Conservation (phyloP, 2,888 invertebrate genomes). For the Cerceris ruficornis region DNA sequence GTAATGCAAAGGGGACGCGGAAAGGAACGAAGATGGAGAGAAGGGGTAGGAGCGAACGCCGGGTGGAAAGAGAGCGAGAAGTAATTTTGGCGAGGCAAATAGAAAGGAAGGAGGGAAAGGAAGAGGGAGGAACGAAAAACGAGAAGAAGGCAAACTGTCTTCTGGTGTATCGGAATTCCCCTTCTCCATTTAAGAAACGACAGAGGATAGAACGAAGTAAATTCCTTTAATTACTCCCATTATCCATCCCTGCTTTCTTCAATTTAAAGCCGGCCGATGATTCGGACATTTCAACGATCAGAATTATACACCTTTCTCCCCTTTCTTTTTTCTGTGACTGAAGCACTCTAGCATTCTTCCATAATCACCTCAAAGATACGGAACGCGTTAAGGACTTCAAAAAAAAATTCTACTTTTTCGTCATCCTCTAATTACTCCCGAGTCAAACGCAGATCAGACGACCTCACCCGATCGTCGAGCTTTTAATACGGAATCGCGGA, state of each 20-base stretch:
- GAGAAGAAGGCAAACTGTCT: constrained; percentile 10
- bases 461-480: too few relatives aligned
- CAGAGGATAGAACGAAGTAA: constrained; percentile 50
- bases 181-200: constrained; percentile 32
- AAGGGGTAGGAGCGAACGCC: constrained; percentile 14
- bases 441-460: too few relatives aligned
- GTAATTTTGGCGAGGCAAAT: background rate
- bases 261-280: constrained; percentile 34
- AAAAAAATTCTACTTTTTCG: too few relatives aligned
- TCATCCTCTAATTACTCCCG: too few relatives aligned
- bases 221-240: constrained; percentile 67
- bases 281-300: constrained; percentile 16
- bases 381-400: too few relatives aligned
- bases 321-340: too few relatives aligned
- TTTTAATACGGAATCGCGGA: too few relatives aligned
- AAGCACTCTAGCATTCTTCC: too few relatives aligned
- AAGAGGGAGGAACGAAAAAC: background rate
- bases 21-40: background rate
- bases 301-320: constrained; percentile 28
- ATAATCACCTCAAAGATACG: too few relatives aligned
- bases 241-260: constrained; percentile 56
- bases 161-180: constrained; percentile 32
- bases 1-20: constrained; percentile 13
- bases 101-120: constrained; percentile 4
- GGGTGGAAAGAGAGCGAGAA: background rate